phyloP scores from a whole-genome alignment of 2,888 invertebrate genomes.

The Corbicula japonica region DNA sequence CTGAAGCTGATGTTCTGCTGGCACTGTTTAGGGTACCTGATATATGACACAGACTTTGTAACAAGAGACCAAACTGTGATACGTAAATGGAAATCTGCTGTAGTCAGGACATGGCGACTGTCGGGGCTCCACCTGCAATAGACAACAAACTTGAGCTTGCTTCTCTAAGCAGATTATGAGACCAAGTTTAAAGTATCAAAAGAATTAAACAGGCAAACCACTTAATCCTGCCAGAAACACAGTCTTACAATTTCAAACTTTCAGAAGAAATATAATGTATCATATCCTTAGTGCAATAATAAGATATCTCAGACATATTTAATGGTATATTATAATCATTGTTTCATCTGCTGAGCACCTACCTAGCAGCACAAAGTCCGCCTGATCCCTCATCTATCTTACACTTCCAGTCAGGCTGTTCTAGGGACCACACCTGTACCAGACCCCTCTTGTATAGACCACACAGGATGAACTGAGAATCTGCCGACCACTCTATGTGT shows the following conservation, averaged over 20 bases:
- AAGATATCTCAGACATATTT: no score
- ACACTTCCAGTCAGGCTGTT: conserved; percentile 88
- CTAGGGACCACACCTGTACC: conserved; percentile 87
- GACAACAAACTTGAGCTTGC: background rate
- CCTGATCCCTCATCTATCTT: conserved; percentile 88
- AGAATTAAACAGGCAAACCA: no score
- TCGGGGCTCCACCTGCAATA: conserved; percentile 87
- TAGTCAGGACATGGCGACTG: conserved; percentile 88
- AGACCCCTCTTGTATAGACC: conserved; percentile 85
- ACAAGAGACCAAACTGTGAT: conserved; percentile 87
- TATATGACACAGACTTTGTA: conserved; percentile 86
- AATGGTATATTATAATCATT: background rate
- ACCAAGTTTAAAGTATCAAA: no score
- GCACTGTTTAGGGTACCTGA: conserved; percentile 86
- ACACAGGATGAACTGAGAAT: conserved; percentile 86
- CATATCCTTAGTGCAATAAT: background rate
- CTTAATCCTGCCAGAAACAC: no score
- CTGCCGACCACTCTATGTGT: conserved; percentile 86
- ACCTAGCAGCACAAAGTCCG: conserved; percentile 87
- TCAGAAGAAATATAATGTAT: background rate
- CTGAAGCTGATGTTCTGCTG: conserved; percentile 77
- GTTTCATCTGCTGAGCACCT: background rate
- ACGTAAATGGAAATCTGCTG: conserved; percentile 87
- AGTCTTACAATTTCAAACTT: background rate
- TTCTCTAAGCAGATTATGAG: no score